Evolutionary conservation across 2,113 vertebrate species (phyloP), one percentile per base, ranked within the genome.

Genomic region (Hydrochoerus hydrochaeris): DNA sequence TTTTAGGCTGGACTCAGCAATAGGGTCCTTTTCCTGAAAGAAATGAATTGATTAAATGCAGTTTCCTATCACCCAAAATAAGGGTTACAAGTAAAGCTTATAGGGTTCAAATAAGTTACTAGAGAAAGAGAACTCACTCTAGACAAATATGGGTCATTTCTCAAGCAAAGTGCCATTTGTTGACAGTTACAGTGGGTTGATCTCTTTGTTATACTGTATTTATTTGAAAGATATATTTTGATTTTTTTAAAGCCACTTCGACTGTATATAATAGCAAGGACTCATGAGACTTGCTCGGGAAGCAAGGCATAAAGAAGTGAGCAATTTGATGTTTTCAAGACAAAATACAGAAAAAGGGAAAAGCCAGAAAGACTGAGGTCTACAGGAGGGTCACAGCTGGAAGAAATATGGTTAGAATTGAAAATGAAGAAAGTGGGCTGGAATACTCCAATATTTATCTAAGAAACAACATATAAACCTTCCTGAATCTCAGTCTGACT

Each of bases 221-320:
- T 92, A 32, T 65, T 58, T 41, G 20, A 69, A 82, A 52, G n/a
- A 91, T 62, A 85, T 62, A 49, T 32, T 89, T 82, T 82, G 8
- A 75, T 75, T 41, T 77, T 77, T 28, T 28, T 28, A 54, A 85
- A 46, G 13, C 6, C 13, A 44, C 9, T 49, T 69, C 26, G 88
- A 3, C 38, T 17, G 0, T 0, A 77, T 67, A 12, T 58, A 2
- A 6, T 1, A 1, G 0, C 49, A 24, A 24, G 13, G 26, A 52
- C 54, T 86, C 22, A 5, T 13, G n/a, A 82, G 71, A 52, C 26
- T 30, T 32, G 17, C 28, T 22, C 35, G 22, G 57, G 38, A 32
- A 35, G 58, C 4, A 13, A 52, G 7, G 26, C 8, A 54, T 44
- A 38, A 54, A 82, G n/a, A 12, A n/a, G 2, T 2, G 19, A 46